These are phyloP conservation scores for Rhinoderma darwinii DNA, from an alignment of 2,113 vertebrate genomes.

Conservation along the genomic window DNA sequence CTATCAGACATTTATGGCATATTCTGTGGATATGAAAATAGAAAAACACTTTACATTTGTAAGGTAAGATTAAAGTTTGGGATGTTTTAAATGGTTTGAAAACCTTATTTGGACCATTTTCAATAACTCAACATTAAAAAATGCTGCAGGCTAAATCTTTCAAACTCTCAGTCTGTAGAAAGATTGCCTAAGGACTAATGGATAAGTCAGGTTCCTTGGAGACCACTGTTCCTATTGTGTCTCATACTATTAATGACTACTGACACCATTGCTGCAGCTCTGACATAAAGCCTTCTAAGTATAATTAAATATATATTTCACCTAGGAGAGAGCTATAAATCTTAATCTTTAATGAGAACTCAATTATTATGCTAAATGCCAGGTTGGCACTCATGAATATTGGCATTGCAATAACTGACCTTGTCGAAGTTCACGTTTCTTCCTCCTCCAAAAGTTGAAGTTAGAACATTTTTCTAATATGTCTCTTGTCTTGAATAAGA, in stretches of 20 bases:
- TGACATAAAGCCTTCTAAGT: constrained; percentile 28
- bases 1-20: too few species aligned
- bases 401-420: not conserved
- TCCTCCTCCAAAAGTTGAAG: not conserved
- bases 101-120: not conserved
- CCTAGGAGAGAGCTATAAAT: not conserved
- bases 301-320: constrained; percentile 37
- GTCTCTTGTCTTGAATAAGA: not conserved
- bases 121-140: constrained; percentile 20
- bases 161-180: constrained; percentile 55
- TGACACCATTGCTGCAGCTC: constrained; percentile 16
- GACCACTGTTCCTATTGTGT: constrained; percentile 49
- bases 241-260: constrained; percentile 58
- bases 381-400: not conserved
- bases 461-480: not conserved
- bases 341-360: not conserved
- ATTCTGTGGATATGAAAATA: too few species aligned
- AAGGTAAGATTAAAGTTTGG: too few species aligned
- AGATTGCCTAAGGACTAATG: constrained; percentile 53
- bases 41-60: not conserved
- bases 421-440: not conserved
- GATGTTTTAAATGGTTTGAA: not conserved
- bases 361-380: constrained; percentile 3
- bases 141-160: constrained; percentile 46
- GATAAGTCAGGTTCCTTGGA: constrained; percentile 36